These are phyloP conservation scores for Leptinotarsa juncta DNA, from an alignment of 2,888 invertebrate species.

Conservation along the genomic window DNA sequence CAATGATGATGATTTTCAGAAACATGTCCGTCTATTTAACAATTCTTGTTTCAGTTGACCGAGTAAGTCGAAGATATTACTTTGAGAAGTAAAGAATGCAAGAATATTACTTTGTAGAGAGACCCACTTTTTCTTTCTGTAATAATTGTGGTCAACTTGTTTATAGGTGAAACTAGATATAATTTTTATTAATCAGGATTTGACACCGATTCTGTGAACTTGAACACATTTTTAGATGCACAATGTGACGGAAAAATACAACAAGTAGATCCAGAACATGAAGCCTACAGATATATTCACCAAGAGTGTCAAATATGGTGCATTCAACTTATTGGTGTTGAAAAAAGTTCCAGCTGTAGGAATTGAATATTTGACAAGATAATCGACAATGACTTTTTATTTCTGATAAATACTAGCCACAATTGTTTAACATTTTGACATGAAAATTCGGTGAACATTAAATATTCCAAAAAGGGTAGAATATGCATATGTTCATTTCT, in stretches of 20 bases:
- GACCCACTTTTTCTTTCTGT: not conserved
- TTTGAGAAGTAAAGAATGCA: not conserved
- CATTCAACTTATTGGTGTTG: no score
- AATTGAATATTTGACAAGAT: no score
- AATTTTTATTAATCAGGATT: not conserved
- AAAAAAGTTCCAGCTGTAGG: no score
- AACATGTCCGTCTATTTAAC: not conserved
- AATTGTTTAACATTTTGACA: no score
- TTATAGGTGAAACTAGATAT: slow-evolving; percentile 2
- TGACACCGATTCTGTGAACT: not conserved
- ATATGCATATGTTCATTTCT: no score
- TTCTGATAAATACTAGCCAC: no score
- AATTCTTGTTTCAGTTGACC: not conserved
- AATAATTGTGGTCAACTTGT: slow-evolving; percentile 1
- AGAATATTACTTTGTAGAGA: not conserved
- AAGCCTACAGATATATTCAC: no score
- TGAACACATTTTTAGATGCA: not conserved
- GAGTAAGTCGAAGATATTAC: slow-evolving; percentile 3
- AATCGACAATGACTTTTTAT: no score
- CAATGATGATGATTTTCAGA: not conserved
- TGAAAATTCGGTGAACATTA: no score
- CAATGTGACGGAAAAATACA: not conserved
- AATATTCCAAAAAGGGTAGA: no score
- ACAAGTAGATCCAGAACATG: no score
- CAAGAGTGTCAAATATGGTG: no score